Evolutionary conservation across 2,888 invertebrate genomes (phyloP).

Genomic region (Meloe dianella): DNA sequence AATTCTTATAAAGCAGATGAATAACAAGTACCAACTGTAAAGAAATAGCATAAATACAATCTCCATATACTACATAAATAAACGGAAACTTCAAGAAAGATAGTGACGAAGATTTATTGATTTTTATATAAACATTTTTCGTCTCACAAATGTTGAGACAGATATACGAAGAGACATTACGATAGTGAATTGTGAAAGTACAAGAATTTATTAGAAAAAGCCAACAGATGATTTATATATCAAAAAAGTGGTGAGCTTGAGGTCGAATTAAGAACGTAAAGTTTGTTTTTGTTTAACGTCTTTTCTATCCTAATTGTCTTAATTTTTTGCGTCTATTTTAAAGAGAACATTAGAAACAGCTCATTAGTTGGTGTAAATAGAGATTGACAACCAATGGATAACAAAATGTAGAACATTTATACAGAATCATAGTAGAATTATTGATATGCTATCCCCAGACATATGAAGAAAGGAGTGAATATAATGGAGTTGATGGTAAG

Average conservation of each 20-base stretch:
- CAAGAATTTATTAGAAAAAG: not conserved
- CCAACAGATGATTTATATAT: not conserved
- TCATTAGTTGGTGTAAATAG: too few relatives aligned
- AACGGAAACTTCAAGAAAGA: slow-evolving; percentile 6
- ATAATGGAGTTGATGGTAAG: too few relatives aligned
- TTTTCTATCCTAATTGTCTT: too few relatives aligned
- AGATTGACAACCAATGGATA: too few relatives aligned
- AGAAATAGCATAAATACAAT: not conserved
- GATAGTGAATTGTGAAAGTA: slow-evolving; percentile 1
- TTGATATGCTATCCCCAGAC: too few relatives aligned
- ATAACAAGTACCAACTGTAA: not conserved
- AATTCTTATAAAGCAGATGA: not conserved
- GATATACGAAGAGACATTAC: not conserved
- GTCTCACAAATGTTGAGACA: not conserved
- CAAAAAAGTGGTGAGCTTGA: not conserved
- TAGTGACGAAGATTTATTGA: slow-evolving; percentile 11
- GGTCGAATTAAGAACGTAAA: too few relatives aligned
- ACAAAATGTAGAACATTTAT: too few relatives aligned
- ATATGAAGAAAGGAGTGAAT: too few relatives aligned
- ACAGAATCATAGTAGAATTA: too few relatives aligned
- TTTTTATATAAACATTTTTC: slow-evolving; percentile 4
- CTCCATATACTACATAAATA: not conserved
- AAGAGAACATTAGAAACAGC: too few relatives aligned
- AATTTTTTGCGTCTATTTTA: too few relatives aligned
- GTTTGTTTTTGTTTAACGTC: too few relatives aligned